These are phyloP conservation scores for Lepidostoma basale DNA, from an alignment of 1,140 invertebrate genomes.

Conservation along the genomic window DNA sequence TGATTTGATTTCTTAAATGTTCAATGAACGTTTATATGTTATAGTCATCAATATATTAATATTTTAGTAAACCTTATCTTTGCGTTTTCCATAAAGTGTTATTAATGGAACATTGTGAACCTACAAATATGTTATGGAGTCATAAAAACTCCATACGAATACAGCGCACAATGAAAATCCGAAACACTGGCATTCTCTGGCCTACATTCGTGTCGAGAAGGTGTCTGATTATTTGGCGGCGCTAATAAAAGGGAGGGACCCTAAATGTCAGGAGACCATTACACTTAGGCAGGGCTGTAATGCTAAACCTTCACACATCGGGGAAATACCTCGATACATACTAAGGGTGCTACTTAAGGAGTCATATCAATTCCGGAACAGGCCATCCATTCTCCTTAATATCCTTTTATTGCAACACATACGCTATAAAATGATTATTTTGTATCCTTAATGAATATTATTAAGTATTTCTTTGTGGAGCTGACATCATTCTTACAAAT, in stretches of 20 bases:
- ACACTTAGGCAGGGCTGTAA: conserved; percentile 2
- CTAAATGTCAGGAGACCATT: conserved; percentile 11
- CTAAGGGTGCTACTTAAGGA: too few species aligned
- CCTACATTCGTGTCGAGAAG: neutral
- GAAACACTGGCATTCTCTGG: neutral
- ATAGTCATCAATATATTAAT: neutral
- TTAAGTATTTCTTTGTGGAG: neutral
- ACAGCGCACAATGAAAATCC: neutral
- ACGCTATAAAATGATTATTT: neutral
- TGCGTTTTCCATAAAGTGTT: too few species aligned
- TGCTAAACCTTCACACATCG: neutral
- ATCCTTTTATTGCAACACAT: neutral
- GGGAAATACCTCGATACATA: neutral
- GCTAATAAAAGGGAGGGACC: neutral
- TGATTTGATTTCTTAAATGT: neutral
- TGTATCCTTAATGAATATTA: neutral
- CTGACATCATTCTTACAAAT: neutral
- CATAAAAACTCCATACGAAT: neutral
- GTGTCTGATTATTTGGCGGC: conserved; percentile 4
- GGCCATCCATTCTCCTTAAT: neutral
- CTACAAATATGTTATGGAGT: neutral
- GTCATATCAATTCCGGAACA: neutral
- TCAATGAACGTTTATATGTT: neutral
- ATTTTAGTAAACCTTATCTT: too few species aligned
- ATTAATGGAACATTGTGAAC: too few species aligned